Base-by-base conservation (phyloP, 2,113 vertebrate species). In the Canis aureus region DNA sequence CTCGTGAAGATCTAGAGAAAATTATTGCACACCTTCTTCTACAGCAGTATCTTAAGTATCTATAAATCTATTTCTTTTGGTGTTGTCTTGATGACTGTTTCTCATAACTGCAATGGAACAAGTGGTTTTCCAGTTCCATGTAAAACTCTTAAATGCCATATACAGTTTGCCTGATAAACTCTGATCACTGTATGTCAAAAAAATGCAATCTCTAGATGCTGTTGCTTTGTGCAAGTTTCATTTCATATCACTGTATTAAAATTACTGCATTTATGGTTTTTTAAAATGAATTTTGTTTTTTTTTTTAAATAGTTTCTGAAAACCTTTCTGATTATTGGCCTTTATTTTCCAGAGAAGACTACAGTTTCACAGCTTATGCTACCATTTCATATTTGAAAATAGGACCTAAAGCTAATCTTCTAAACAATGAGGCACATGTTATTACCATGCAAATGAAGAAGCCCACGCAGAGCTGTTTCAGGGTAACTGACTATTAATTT, bases 351-450 rank as follows among this genome's bases (percentile, higher is more conserved):
- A 99, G 99, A 95, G 99, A 99, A 98, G 99, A 99, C 95, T 99
- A 99, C 99, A 99, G 99, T 98, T 99, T 99, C 98, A 99, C 99
- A 0, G 99, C 99, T 0, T 99, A 99, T 69, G 99, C 99, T 43
- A 99, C 99, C 17, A 99, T 99, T 98, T 99, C 99, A 27, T 99
- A 99, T 97, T 73, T 99, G 98, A 99, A 99, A 97, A 97, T 98
- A 88, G 99, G 99, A 76, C 99, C 99, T 0, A 99, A 99, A 98
- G 99, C 99, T n/a, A 86, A 97, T 66, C 99, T 99, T 89, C 98
- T 99, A 87, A 99, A 98, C 97, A 99, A 92, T 0, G 97, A 98
- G 13, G 97, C 97, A 8, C 99, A 99, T 4, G 6, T 96, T 4
- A 92, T 99, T 57, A 98, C 96, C 32, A 98, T 99, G 98, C 99